A percentile compares a stretch with the other conserved stretches of the same genome.
These are phyloP conservation scores for Drosophila ohnishii DNA, from an alignment of 1,140 invertebrate genomes.

Conservation along the genomic window DNA sequence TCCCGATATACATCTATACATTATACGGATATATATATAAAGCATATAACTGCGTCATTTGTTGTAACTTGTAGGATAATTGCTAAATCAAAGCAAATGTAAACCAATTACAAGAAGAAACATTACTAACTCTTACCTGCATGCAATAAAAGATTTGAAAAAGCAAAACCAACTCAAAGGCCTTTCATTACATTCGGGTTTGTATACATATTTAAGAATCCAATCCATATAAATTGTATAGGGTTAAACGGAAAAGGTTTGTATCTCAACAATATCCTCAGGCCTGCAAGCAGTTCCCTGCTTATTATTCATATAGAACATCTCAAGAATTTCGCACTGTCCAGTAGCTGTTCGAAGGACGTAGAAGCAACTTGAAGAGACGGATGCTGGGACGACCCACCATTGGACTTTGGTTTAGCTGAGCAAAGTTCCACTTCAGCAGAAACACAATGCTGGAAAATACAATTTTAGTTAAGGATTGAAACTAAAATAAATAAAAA, in stretches of 20 bases:
- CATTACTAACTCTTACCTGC: constrained; percentile 75
- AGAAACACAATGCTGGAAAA: constrained; percentile 32
- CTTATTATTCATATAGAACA: neutral
- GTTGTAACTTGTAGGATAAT: constrained; percentile 78
- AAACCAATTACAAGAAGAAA: constrained; percentile 52
- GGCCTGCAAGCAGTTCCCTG: neutral
- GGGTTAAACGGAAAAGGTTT: neutral
- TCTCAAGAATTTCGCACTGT: constrained; percentile 7
- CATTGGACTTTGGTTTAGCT: constrained; percentile 1
- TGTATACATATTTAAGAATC: neutral
- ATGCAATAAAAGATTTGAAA: constrained; percentile 69
- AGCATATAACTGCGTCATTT: constrained; percentile 68
- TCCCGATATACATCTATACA: constrained; percentile 43
- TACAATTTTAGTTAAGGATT: neutral
- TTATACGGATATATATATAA: constrained; percentile 57
- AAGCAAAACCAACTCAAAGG: constrained; percentile 16
- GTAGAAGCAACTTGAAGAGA: constrained; percentile 17
- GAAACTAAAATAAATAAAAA: neutral
- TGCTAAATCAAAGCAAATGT: constrained; percentile 45
- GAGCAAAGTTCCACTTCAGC: constrained; percentile 26
- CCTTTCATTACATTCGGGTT: neutral
- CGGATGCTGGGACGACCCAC: constrained; percentile 18
- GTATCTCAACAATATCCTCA: neutral
- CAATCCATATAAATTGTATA: no score
- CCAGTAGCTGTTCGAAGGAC: constrained; percentile 33